Evolutionary conservation across 2,797 vertebrate species (phyloP), one percentile per base, ranked within the genome.

Genomic region (Gymnothorax javanicus): DNA sequence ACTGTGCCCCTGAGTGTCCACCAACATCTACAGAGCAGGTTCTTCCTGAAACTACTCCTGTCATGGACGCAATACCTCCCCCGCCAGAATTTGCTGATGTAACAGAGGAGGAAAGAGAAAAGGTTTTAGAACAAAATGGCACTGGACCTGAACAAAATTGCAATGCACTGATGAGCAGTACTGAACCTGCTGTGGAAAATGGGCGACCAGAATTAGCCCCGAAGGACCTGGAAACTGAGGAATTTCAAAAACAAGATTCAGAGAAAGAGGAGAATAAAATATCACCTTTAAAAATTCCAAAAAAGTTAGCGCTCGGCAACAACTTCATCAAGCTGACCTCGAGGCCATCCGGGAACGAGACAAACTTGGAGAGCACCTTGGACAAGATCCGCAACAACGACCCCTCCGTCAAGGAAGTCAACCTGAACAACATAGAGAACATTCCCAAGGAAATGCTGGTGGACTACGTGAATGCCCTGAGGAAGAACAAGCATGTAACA

Each of bases 351-450:
- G 99, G 99, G 89, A 99, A 99, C 84, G 98, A 99, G 92, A 99
- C 98, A 0, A 99, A 99, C 91, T 93, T 99, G 90, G 99, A 99
- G 1, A 96, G 95, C 0, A 98, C 97, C 1, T 94, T 99, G 87
- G 94, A 96, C 62, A 97, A 96, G 89, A 96, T 98, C 17, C 95
- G 95, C 17, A 97, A 97, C 62, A 99, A 99, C 90, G 96, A 96
- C 85, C 95, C 97, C 0, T 95, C 95, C 0, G 17, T 99, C 91
- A 97, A 96, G 1, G 99, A 99, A 73, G 96, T 99, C 54, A 99
- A 99, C 92, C 94, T 99, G 90, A 99, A 99, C 95, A 99, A 99
- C 91, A 97, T 99, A 58, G 98, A 99, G 90, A 99, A 99, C 88
- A 96, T 99, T 96, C 98, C 99, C 88, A 99, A 97, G 90, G 97